A percentile compares a stretch with the other conserved stretches of the same genome.
Conservation (phyloP, 1,140 invertebrate genomes). For the Lasaia peninsularis region DNA sequence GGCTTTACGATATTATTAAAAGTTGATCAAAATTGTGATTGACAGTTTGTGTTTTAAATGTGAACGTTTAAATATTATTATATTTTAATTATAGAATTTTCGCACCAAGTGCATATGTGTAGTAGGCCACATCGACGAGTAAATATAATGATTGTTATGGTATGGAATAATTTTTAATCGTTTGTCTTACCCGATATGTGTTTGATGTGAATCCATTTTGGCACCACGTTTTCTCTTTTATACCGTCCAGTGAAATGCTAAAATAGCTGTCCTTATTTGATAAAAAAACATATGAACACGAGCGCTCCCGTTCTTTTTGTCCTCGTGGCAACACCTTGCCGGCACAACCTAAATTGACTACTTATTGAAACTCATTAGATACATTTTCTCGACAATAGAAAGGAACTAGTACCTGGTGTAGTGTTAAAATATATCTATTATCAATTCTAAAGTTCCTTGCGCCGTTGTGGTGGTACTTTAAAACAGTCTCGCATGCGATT, state of each 20-base stretch:
- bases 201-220: slow-evolving; percentile 40
- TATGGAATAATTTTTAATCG: slow-evolving; percentile 34
- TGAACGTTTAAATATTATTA: slow-evolving; percentile 49
- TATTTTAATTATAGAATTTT: slow-evolving; percentile 47
- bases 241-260: slow-evolving; percentile 62
- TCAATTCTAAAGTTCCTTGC: slow-evolving; percentile 36
- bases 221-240: slow-evolving; percentile 61
- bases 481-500: slow-evolving; percentile 13
- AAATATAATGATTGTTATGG: slow-evolving; percentile 31
- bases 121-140: slow-evolving; percentile 57
- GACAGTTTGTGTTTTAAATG: slow-evolving; percentile 46
- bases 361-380: slow-evolving; percentile 3
- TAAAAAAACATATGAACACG: not conserved
- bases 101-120: slow-evolving; percentile 67
- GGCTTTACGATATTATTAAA: slow-evolving; percentile 37
- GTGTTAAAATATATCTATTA: slow-evolving; percentile 18
- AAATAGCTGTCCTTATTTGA: slow-evolving; percentile 4
- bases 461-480: slow-evolving; percentile 43
- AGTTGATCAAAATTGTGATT: slow-evolving; percentile 55
- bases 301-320: not conserved
- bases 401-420: slow-evolving; percentile 33
- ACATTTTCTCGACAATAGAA: slow-evolving; percentile 24
- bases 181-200: slow-evolving; percentile 38
- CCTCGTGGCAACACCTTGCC: not conserved
- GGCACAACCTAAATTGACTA: not conserved